phyloP scores from a whole-genome alignment of 2,888 invertebrate species.

The Timema podura region DNA sequence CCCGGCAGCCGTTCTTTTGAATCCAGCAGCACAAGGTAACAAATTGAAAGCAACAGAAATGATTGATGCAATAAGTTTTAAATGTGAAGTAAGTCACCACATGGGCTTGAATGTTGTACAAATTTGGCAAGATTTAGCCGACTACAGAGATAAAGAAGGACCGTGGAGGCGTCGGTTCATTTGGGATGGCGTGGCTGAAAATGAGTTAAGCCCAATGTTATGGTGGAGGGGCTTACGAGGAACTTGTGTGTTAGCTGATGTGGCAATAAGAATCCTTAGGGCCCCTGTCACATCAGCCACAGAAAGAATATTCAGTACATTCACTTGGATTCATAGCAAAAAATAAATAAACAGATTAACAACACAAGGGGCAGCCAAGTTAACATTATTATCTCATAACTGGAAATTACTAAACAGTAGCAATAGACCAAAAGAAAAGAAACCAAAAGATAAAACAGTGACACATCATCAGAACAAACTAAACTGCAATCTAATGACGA shows the following conservation, averaged over 20 bases:
- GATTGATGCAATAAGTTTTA: slow-evolving; percentile 1
- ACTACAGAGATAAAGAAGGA: not conserved
- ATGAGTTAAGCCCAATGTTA: slow-evolving; percentile 4
- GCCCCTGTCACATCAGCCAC: not conserved
- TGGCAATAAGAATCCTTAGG: not conserved
- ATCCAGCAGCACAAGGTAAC: slow-evolving; percentile 1
- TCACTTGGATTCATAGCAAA: not conserved
- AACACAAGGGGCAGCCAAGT: not conserved
- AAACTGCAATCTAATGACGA: not conserved
- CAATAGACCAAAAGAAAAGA: not conserved
- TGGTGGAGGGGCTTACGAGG: slow-evolving; percentile 10
- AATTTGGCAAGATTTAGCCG: slow-evolving; percentile 5
- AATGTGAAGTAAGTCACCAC: slow-evolving; percentile 2
- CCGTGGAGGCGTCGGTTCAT: slow-evolving; percentile 8
- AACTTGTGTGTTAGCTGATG: slow-evolving; percentile 16
- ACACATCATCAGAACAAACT: not conserved
- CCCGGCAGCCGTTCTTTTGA: slow-evolving; percentile 8
- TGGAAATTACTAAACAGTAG: slow-evolving; percentile 11
- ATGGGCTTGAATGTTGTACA: not conserved
- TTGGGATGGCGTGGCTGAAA: slow-evolving; percentile 7
- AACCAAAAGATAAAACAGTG: not conserved
- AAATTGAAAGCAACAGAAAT: slow-evolving; percentile 10
- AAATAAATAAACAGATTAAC: slow-evolving; percentile 6
- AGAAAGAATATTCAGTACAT: slow-evolving; percentile 1
- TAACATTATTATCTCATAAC: slow-evolving; percentile 8